phyloP scores from a whole-genome alignment of 2,113 vertebrate genomes.

The Brachyhypopomus occidentalis region DNA sequence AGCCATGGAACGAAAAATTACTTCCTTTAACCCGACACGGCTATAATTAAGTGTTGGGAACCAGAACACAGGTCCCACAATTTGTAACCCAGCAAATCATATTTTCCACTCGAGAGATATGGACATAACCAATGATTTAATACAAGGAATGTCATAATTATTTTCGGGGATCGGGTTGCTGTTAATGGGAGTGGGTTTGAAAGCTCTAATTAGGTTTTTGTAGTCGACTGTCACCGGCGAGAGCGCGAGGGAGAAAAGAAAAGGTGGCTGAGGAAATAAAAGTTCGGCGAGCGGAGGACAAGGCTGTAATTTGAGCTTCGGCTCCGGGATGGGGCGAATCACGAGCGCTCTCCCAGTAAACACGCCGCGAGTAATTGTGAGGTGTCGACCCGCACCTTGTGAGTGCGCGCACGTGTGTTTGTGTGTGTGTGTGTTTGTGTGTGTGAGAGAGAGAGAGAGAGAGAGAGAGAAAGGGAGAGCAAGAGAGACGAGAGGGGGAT shows the following conservation, averaged over 20 bases:
- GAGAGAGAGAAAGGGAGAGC: slow-evolving; percentile 38
- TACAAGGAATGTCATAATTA: slow-evolving; percentile 88
- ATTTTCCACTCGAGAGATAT: slow-evolving; percentile 86
- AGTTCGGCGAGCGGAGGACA: slow-evolving; percentile 80
- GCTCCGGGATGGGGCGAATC: slow-evolving; percentile 83
- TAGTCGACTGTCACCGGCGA: slow-evolving; percentile 76
- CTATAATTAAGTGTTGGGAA: slow-evolving; percentile 93
- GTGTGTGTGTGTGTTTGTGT: slow-evolving; percentile 32
- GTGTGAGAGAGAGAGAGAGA: not conserved
- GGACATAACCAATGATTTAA: slow-evolving; percentile 91
- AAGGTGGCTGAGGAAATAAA: slow-evolving; percentile 85
- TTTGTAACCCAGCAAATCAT: slow-evolving; percentile 91
- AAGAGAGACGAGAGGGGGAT: slow-evolving; percentile 38
- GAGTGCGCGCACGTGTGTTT: slow-evolving; percentile 39
- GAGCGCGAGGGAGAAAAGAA: slow-evolving; percentile 71
- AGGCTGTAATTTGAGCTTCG: slow-evolving; percentile 88
- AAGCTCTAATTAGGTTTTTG: slow-evolving; percentile 92
- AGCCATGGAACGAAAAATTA: slow-evolving; percentile 90
- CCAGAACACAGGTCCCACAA: slow-evolving; percentile 91
- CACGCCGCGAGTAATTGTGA: slow-evolving; percentile 81
- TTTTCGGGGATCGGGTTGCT: slow-evolving; percentile 86
- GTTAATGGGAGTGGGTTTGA: slow-evolving; percentile 80
- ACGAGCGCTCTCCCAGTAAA: slow-evolving; percentile 75
- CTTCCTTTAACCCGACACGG: slow-evolving; percentile 88
- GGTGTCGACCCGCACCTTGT: slow-evolving; percentile 74